phyloP scores from a whole-genome alignment of 1,140 invertebrate species.

The Radopholus similis region DNA sequence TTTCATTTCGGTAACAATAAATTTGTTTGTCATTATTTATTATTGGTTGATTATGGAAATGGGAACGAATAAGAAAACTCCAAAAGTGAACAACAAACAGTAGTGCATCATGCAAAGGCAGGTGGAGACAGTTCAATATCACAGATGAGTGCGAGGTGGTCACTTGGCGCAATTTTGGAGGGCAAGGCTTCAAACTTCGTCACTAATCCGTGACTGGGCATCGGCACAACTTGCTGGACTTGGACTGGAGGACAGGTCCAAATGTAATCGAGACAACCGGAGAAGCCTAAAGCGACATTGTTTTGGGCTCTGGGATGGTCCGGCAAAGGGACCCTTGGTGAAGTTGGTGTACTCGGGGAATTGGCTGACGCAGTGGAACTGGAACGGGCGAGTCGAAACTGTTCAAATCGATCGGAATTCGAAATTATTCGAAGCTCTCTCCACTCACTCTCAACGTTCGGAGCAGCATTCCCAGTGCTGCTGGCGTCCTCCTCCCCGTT shows the following conservation, averaged over 20 bases:
- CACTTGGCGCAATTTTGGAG: slow-evolving; percentile 28
- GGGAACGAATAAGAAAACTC: too few relatives aligned
- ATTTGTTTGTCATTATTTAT: too few relatives aligned
- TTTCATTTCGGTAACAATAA: too few relatives aligned
- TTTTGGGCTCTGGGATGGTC: too few relatives aligned
- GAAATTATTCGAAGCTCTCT: too few relatives aligned
- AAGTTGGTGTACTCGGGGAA: slow-evolving; percentile 25
- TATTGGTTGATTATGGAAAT: too few relatives aligned
- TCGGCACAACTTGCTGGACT: slow-evolving; percentile 13
- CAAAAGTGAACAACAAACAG: too few relatives aligned
- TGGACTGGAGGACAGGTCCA: slow-evolving; percentile 7
- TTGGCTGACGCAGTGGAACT: slow-evolving; percentile 6
- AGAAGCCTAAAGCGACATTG: too few relatives aligned
- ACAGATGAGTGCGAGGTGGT: slow-evolving; percentile 24
- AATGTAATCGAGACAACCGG: slow-evolving; percentile 30
- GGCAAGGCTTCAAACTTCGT: slow-evolving; percentile 26
- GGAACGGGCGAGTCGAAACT: neutral
- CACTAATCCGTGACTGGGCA: slow-evolving; percentile 20
- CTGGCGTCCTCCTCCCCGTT: too few relatives aligned
- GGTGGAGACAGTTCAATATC: slow-evolving; percentile 7
- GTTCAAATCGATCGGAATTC: neutral
- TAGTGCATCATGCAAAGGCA: too few relatives aligned
- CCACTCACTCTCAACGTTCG: too few relatives aligned
- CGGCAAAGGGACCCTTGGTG: neutral
- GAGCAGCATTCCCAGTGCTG: too few relatives aligned